Evolutionary conservation across 1,140 invertebrate genomes (phyloP), one percentile per base, ranked within the genome.

Genomic region (Magallana ariakensis): DNA sequence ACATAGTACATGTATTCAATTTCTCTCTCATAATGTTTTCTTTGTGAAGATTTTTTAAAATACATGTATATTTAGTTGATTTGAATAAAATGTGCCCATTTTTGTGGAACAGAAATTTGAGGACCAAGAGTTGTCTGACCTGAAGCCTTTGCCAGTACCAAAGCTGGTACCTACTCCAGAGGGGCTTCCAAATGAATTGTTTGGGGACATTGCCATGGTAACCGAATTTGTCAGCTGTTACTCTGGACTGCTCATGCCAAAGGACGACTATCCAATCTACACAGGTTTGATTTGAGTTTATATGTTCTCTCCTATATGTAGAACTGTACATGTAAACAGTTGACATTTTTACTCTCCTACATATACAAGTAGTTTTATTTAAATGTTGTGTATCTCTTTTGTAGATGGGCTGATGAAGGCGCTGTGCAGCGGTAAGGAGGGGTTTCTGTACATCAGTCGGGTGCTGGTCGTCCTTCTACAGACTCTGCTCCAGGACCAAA

Each of bases 201-300:
- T 95, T 92, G 94, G 94, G 55, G 94, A 94, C 89, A 91, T 95
- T 88, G 91, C 92, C 84, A 94, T 94, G 93, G 91, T 94, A 8
- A 93, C 93, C 54, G 93, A 94, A 80, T 94, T 95, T 85, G 93
- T 95, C 82, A 92, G 90, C 33, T 93, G 92, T 85, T 95, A 91
- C 87, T 85, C 90, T 80, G 93, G 93, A 16, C 85, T 95, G 26
- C 89, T 95, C 6, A 94, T 94, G 93, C 93, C 94, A n/a, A 91
- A 93, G 19, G 91, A 93, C 33, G 91, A 93, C 15, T 91, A 93
- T 82, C 90, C 91, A 15, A 91, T 94, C 53, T 91, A 91, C 53
- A 89, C 94, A 90, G 93, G 93, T 94, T 83, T 85, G 55, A 55
- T 19, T 66, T 11, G 10, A n/a, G 10, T 16, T 46, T 54, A 62